Conservation (phyloP, 2,888 invertebrate species). For the Tenthredo scrophulariae region DNA sequence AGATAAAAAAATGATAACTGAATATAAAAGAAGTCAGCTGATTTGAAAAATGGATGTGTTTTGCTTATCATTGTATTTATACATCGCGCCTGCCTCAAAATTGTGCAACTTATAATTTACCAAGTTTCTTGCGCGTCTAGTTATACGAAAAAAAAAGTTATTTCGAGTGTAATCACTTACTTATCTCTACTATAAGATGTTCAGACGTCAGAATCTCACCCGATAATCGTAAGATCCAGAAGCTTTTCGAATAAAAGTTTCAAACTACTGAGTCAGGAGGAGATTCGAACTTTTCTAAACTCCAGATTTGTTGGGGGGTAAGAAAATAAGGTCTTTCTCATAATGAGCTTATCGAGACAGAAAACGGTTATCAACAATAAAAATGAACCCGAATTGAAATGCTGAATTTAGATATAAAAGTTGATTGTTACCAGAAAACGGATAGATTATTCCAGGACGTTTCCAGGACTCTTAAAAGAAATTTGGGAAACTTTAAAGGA, state of each 20-base stretch:
- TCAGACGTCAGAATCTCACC: neutral
- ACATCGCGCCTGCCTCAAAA: neutral
- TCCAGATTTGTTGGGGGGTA: neutral
- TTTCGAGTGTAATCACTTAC: conserved; percentile 25
- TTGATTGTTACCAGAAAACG: too few species aligned
- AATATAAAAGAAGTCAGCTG: neutral
- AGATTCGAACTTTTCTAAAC: neutral
- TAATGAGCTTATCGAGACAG: neutral
- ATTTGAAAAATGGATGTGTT: neutral
- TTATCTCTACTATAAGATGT: conserved; percentile 1
- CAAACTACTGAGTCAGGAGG: neutral
- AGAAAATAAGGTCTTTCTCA: neutral
- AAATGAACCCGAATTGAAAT: neutral
- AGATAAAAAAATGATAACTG: neutral
- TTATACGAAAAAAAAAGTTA: neutral
- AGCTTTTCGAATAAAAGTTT: neutral
- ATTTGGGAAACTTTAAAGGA: too few species aligned
- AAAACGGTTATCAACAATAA: neutral
- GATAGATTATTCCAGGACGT: too few species aligned
- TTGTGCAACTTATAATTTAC: conserved; percentile 33
- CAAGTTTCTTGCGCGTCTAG: conserved; percentile 1
- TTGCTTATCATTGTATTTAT: neutral
- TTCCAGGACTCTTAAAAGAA: too few species aligned
- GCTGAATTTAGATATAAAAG: too few species aligned
- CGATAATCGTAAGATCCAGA: conserved; percentile 6